Conservation (phyloP, 2,888 invertebrate genomes). For the Amaurobius ferox region DNA sequence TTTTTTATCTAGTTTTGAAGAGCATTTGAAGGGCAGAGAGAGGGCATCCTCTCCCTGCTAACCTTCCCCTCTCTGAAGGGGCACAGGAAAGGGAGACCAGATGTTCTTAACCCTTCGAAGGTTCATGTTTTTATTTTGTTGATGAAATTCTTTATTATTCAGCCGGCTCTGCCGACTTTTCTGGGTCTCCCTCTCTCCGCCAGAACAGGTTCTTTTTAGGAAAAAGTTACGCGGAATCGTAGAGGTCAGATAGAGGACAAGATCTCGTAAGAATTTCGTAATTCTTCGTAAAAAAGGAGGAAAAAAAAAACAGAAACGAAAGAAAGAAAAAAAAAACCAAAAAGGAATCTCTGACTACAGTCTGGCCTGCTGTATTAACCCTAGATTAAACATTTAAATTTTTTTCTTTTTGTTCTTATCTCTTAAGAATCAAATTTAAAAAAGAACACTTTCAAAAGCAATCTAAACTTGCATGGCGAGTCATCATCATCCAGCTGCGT, state of each 20-base stretch:
- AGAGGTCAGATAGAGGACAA: not conserved
- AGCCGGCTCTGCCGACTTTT: conserved; percentile 8
- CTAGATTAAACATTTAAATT: too few species aligned
- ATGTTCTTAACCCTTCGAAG: conserved; percentile 71
- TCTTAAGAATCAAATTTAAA: too few species aligned
- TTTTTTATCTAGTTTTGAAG: not conserved
- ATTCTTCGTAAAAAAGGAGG: too few species aligned
- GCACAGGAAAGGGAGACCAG: conserved; percentile 63
- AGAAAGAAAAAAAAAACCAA: too few species aligned
- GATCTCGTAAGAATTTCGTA: not conserved
- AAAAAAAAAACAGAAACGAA: too few species aligned
- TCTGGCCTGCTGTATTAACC: too few species aligned
- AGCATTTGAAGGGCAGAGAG: conserved; percentile 51
- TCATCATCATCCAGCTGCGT: too few species aligned
- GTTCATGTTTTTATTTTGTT: conserved; percentile 30
- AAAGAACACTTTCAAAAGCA: too few species aligned
- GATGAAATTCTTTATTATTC: conserved; percentile 25
- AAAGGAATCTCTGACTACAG: too few species aligned
- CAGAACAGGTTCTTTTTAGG: conserved; percentile 12
- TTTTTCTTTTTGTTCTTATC: too few species aligned
- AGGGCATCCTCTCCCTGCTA: conserved; percentile 63
- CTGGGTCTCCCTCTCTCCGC: conserved; percentile 35
- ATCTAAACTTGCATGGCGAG: too few species aligned
- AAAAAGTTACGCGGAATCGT: not conserved
- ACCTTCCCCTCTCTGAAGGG: conserved; percentile 34